Base-by-base conservation (phyloP, 1,140 invertebrate species). In the Globodera ellingtonae region DNA sequence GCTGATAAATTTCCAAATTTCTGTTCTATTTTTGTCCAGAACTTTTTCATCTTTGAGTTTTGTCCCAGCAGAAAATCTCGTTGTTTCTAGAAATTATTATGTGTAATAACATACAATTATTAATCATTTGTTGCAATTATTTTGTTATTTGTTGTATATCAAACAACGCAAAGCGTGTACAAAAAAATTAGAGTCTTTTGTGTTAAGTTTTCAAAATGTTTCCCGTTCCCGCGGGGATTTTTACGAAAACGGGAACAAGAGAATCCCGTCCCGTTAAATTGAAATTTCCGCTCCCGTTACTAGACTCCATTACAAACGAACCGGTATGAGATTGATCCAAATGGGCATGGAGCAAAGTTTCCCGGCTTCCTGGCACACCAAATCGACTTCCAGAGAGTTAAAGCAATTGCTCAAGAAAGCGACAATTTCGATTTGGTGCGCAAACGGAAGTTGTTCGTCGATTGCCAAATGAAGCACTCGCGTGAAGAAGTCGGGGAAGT, bases 351-450 rank as follows among this genome's bases (percentile, higher is more conserved):
- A 97, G 0, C 98, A 95, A 35, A 98, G 91, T 81, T 93, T 92
- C 89, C 97, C 96, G 4, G 97, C 93, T 90, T 97, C 94, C 85
- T 96, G 94, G 56, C 97, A 90, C 69, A 98, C 95, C 9, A 99
- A 89, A 83, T 94, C 94, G 44, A 97, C 93, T 91, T 98, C 96
- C 84, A 93, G 86, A 84, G 95, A 97, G 86, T 97, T 98, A 83
- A 98, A 97, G 89, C 95, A 95, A 89, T 98, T 95, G 89, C 96
- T 96, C 0, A 99, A 90, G 89, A 98, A 98, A 13, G 97, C 92
- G 6, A 98, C 91, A 52, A 98, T 86, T 0, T 93, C 92, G 0
- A 94, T 95, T 88, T 96, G 94, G 90, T 98, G 95, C 66, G 92
- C 92, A 79, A 95, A 91, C 24, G 92, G 90, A 88, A 81, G 91